These are phyloP conservation scores for Rhynchophorus ferrugineus DNA, from an alignment of 1,140 invertebrate species.

Conservation along the genomic window DNA sequence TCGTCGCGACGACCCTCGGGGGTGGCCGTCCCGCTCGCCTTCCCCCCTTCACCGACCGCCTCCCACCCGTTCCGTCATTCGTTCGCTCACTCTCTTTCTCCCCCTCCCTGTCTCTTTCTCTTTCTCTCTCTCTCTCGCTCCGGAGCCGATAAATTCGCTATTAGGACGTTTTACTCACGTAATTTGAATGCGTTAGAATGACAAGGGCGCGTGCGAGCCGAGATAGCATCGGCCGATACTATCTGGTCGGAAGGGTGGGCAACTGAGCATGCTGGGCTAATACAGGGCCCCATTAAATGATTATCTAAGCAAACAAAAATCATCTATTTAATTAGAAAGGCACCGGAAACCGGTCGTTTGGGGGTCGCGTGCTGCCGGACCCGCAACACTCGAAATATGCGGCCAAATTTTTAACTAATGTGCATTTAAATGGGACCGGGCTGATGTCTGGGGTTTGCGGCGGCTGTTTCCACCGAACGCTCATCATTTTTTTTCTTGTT, in stretches of 20 bases:
- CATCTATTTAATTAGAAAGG: constrained; percentile 43
- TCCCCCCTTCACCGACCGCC: no score
- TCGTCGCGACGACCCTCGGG: no score
- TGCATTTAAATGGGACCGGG: constrained; percentile 30
- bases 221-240: constrained; percentile 30
- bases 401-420: constrained; percentile 28
- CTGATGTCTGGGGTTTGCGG: no score
- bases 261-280: constrained; percentile 35
- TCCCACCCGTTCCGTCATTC: no score
- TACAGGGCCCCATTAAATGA: constrained; percentile 41
- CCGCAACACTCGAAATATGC: neutral
- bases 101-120: constrained; percentile 4
- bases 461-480: no score
- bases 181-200: constrained; percentile 7
- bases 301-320: constrained; percentile 45
- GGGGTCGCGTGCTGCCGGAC: constrained; percentile 31
- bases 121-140: neutral
- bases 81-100: constrained; percentile 22
- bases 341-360: constrained; percentile 37
- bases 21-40: no score
- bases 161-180: constrained; percentile 5
- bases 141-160: constrained; percentile 5
- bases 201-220: constrained; percentile 27
- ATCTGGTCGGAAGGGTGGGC: constrained; percentile 32
- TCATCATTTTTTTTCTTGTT: no score